Conservation (phyloP, 2,113 vertebrate species). For the Osmerus eperlanus region DNA sequence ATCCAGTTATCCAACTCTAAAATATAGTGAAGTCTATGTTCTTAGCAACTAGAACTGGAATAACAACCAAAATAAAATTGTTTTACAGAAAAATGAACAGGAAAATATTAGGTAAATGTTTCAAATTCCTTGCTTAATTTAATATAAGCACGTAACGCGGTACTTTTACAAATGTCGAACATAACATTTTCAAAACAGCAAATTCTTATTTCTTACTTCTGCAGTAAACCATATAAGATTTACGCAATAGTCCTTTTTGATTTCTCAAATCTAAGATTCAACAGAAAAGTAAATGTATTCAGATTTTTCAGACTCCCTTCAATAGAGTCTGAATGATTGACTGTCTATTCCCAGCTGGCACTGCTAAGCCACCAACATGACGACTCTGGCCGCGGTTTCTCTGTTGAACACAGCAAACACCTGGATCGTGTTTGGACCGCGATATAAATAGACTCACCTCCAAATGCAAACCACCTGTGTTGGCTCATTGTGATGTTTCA, state of each 20-base stretch:
- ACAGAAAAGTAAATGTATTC: too few species aligned
- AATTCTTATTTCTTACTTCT: background rate
- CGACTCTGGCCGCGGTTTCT: constrained; percentile 41
- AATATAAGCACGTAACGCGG: too few species aligned
- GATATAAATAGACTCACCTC: constrained; percentile 64
- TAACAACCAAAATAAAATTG: background rate
- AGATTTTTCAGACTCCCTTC: too few species aligned
- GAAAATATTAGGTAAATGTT: too few species aligned
- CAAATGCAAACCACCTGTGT: constrained; percentile 67
- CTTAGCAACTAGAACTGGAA: constrained; percentile 43
- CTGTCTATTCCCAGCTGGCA: constrained; percentile 40
- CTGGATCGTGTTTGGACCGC: constrained; percentile 63
- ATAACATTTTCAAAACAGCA: background rate
- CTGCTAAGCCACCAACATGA: constrained; percentile 3
- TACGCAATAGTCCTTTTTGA: background rate
- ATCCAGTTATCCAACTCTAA: constrained; percentile 15
- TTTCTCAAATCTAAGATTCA: background rate
- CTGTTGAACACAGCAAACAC: constrained; percentile 57
- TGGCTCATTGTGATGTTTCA: constrained; percentile 50
- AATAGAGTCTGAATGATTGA: too few species aligned
- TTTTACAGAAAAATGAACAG: too few species aligned
- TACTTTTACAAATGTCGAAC: too few species aligned
- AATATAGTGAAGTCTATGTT: constrained; percentile 16
- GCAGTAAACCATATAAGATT: too few species aligned
- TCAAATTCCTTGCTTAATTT: background rate